Percentiles rank a stretch among this genome's conserved stretches.
phyloP scores from a whole-genome alignment of 2,888 invertebrate species.

The Tetranychus truncatus region DNA sequence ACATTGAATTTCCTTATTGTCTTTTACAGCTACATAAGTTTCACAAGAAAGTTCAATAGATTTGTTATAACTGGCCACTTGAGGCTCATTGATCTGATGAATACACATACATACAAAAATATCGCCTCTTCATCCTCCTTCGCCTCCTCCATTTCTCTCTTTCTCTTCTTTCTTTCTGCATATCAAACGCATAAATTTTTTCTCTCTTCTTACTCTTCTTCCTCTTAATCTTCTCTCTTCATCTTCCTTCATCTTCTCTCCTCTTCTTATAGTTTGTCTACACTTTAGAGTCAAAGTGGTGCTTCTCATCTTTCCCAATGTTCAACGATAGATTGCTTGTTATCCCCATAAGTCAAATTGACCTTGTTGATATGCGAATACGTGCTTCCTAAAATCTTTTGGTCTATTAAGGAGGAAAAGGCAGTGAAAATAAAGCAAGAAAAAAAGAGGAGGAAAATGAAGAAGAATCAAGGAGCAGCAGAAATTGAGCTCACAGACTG shows the following conservation, averaged over 20 bases:
- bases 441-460: neutral
- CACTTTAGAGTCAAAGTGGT: too few relatives aligned
- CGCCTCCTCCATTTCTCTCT: neutral
- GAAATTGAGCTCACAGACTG: neutral
- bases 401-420: neutral
- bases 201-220: neutral
- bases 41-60: neutral
- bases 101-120: neutral
- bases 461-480: neutral
- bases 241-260: too few relatives aligned
- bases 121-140: neutral
- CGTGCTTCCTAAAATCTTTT: neutral
- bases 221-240: neutral
- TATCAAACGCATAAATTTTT: neutral
- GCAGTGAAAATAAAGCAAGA: neutral
- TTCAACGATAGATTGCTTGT: neutral
- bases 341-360: neutral
- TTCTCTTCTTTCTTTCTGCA: too few relatives aligned
- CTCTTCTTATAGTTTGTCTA: too few relatives aligned
- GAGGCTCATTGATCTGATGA: neutral
- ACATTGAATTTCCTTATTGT: neutral
- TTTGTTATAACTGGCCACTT: neutral
- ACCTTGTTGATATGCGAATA: neutral
- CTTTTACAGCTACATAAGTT: neutral
- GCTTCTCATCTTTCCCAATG: too few relatives aligned